These are phyloP conservation scores for Esox masquinongy DNA, from an alignment of 2,797 vertebrate genomes.

Conservation along the genomic window DNA sequence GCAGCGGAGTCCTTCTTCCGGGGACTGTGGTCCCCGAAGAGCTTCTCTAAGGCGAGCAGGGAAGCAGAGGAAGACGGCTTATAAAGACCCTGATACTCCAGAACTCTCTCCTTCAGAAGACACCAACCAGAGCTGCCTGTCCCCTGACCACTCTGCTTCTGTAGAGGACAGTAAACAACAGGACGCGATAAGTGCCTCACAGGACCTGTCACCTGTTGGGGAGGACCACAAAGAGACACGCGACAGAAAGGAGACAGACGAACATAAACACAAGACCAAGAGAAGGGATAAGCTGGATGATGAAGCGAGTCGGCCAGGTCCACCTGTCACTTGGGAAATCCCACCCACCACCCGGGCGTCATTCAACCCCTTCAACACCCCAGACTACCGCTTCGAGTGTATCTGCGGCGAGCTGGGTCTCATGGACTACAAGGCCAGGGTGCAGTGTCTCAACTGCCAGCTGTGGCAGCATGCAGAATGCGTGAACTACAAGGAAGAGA, in stretches of 20 bases:
- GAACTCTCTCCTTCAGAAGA: slow-evolving; percentile 65
- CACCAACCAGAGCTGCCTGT: slow-evolving; percentile 38
- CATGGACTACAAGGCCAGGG: slow-evolving; percentile 87
- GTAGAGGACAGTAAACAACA: slow-evolving; percentile 60
- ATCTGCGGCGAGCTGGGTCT: slow-evolving; percentile 93
- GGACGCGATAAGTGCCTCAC: slow-evolving; percentile 24
- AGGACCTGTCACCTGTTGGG: slow-evolving; percentile 40
- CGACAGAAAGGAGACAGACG: slow-evolving; percentile 42
- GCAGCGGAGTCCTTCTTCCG: slow-evolving; percentile 46
- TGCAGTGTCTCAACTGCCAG: slow-evolving; percentile 94
- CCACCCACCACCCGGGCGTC: slow-evolving; percentile 63
- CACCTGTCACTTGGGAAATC: slow-evolving; percentile 1
- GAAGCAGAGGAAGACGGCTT: slow-evolving; percentile 71
- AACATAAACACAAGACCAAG: slow-evolving; percentile 13
- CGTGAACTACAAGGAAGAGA: slow-evolving; percentile 94
- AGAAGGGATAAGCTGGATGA: slow-evolving; percentile 7
- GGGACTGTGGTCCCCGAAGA: slow-evolving; percentile 62
- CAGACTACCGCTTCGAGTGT: slow-evolving; percentile 93
- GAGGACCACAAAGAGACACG: slow-evolving; percentile 28
- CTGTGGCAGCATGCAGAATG: slow-evolving; percentile 97
- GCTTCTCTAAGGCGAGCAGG: slow-evolving; percentile 70
- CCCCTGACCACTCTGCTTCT: slow-evolving; percentile 48
- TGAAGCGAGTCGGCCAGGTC: neutral
- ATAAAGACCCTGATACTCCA: slow-evolving; percentile 46
- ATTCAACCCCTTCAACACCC: slow-evolving; percentile 78